Percentiles rank a stretch among this genome's conserved stretches.
phyloP scores from a whole-genome alignment of 2,113 vertebrate species.

The Carassius auratus region DNA sequence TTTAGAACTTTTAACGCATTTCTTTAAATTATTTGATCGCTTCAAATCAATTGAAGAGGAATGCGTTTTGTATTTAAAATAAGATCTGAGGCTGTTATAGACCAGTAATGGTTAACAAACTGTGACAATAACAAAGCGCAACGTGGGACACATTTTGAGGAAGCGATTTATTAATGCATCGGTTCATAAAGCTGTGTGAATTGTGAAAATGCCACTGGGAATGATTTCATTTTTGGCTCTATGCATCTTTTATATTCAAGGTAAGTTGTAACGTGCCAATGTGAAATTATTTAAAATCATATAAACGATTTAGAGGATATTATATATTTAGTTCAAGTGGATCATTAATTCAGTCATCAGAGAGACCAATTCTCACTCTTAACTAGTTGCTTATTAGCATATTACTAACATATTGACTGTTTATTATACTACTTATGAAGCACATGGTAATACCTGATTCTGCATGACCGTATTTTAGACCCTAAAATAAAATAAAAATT shows the following conservation, averaged over 20 bases:
- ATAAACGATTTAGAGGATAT: not conserved
- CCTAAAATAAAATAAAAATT: too few relatives aligned
- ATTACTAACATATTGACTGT: not conserved
- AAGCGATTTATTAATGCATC: not conserved
- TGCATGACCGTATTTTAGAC: not conserved
- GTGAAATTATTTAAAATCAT: not conserved
- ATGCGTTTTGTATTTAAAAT: not conserved
- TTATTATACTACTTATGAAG: not conserved
- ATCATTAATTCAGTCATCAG: not conserved
- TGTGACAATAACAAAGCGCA: not conserved
- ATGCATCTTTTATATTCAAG: slow-evolving; percentile 61
- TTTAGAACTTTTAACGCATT: not conserved
- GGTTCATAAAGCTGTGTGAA: not conserved
- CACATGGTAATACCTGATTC: not conserved
- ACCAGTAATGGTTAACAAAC: not conserved
- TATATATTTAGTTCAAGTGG: not conserved
- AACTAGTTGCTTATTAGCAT: not conserved
- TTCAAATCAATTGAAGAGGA: not conserved
- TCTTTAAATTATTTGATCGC: not conserved
- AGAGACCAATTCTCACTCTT: not conserved
- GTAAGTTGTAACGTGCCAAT: slow-evolving; percentile 61
- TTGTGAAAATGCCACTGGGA: slow-evolving; percentile 31
- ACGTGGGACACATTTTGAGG: not conserved
- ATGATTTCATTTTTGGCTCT: slow-evolving; percentile 51
- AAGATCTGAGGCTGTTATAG: not conserved